These are phyloP conservation scores for Alaudala cheleensis DNA, from an alignment of 2,113 vertebrate species.

Conservation along the genomic window DNA sequence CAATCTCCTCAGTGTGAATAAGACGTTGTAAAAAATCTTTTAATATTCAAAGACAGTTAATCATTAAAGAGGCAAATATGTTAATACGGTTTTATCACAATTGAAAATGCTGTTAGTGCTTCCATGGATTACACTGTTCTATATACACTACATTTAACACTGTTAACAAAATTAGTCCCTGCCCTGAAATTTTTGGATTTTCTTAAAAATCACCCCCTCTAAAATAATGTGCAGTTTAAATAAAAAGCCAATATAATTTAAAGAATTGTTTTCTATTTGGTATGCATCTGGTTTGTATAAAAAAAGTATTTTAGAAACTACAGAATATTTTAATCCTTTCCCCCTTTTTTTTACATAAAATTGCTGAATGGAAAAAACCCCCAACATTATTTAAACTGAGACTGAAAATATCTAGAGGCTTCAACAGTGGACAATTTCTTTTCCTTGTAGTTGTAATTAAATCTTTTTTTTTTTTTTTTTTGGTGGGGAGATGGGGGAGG, in stretches of 20 bases:
- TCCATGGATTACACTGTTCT: neutral
- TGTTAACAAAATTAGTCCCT: neutral
- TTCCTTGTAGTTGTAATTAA: neutral
- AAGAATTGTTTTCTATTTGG: neutral
- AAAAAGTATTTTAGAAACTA: neutral
- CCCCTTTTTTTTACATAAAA: neutral
- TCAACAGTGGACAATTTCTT: neutral
- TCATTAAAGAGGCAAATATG: conserved; percentile 53
- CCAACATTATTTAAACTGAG: neutral
- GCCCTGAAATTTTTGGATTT: neutral
- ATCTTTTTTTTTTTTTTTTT: neutral
- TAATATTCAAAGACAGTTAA: conserved; percentile 56
- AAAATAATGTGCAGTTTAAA: neutral
- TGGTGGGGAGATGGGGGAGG: accelerated
- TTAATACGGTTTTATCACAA: conserved; percentile 40
- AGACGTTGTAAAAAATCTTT: conserved; percentile 53
- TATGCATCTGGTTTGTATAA: neutral
- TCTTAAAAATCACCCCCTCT: neutral
- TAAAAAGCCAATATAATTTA: neutral
- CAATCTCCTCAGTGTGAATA: neutral
- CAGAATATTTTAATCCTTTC: neutral
- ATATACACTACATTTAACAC: neutral
- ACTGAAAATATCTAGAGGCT: neutral
- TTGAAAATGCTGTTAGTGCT: conserved; percentile 35
- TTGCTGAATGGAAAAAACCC: neutral